Evolutionary conservation across 2,888 invertebrate genomes (phyloP).

Genomic region (Megalurothrips usitatus): DNA sequence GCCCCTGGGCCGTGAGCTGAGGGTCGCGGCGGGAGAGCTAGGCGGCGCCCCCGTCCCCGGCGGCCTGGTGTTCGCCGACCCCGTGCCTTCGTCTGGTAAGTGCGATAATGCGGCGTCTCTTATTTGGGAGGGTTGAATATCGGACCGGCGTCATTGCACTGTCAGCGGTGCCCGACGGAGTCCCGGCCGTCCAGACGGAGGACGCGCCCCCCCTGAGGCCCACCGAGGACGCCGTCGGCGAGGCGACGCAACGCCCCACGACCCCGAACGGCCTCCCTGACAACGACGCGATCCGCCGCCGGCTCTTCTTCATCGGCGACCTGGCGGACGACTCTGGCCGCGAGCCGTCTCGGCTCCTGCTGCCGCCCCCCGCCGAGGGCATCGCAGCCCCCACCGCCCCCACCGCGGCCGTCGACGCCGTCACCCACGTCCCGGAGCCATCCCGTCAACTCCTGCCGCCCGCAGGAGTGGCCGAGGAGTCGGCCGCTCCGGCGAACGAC

Average conservation of each 20-base stretch:
- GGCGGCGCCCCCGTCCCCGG: background rate
- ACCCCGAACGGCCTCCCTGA: background rate
- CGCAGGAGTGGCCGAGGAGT: background rate
- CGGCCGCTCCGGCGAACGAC: background rate
- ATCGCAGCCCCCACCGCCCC: background rate
- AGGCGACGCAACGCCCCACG: background rate
- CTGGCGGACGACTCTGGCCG: background rate
- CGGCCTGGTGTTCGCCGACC: no score
- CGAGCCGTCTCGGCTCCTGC: background rate
- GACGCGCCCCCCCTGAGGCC: background rate
- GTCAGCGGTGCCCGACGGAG: background rate
- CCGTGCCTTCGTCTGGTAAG: no score
- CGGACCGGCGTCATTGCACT: no score
- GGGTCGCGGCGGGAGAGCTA: background rate
- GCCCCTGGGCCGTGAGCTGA: background rate
- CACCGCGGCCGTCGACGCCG: background rate
- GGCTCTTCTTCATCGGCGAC: constrained; percentile 17
- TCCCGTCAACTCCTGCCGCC: no score
- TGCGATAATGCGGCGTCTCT: no score
- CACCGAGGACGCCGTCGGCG: background rate
- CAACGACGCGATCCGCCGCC: background rate
- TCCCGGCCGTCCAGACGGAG: background rate
- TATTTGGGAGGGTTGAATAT: no score
- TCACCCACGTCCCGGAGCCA: background rate
- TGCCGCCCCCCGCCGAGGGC: background rate